Conservation (phyloP, 1,140 invertebrate genomes). For the Orchesella cincta region DNA sequence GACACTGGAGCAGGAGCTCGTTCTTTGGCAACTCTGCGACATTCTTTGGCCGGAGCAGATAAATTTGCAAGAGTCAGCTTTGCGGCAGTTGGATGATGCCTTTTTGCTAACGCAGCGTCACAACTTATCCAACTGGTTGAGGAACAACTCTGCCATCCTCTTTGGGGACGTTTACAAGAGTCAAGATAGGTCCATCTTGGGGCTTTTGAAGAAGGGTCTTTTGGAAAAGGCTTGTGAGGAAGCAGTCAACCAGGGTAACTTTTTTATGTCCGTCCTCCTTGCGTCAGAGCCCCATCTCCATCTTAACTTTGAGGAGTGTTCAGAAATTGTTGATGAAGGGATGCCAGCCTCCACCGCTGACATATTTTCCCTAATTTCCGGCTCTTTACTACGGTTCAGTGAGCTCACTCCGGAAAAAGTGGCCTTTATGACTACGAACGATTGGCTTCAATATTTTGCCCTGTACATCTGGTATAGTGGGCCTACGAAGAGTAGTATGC, state of each 20-base stretch:
- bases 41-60: slow-evolving; percentile 41
- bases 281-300: background rate
- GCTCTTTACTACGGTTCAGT: background rate
- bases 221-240: slow-evolving; percentile 36
- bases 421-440: slow-evolving; percentile 38
- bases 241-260: slow-evolving; percentile 39
- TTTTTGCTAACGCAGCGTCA: slow-evolving; percentile 32
- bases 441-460: slow-evolving; percentile 49
- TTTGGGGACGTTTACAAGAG: slow-evolving; percentile 38
- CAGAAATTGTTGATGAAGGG: background rate
- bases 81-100: slow-evolving; percentile 11
- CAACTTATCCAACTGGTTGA: slow-evolving; percentile 38
- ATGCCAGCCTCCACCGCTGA: slow-evolving; percentile 28
- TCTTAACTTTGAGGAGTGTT: background rate
- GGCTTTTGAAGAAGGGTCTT: slow-evolving; percentile 36
- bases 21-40: slow-evolving; percentile 38
- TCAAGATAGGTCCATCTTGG: slow-evolving; percentile 21
- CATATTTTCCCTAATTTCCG: slow-evolving; percentile 41
- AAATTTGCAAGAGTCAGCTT: background rate
- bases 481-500: slow-evolving; percentile 25
- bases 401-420: background rate
- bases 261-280: slow-evolving; percentile 35
- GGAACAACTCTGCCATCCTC: slow-evolving; percentile 31
- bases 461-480: slow-evolving; percentile 46
- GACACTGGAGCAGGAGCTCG: background rate